These are phyloP conservation scores for Abrostola triplasia DNA, from an alignment of 2,888 invertebrate genomes.

Conservation along the genomic window DNA sequence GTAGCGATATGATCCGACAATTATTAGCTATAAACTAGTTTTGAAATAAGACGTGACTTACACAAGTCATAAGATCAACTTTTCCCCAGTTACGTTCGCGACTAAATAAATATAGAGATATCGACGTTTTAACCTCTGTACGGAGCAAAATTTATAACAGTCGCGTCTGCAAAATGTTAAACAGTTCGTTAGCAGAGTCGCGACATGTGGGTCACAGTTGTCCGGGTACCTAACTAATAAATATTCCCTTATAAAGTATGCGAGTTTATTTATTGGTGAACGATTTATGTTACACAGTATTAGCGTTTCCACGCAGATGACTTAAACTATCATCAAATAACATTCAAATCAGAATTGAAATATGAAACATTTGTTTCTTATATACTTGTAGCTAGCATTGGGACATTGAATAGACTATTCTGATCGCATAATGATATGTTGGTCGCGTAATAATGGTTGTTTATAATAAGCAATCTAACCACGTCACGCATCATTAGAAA, in stretches of 20 bases:
- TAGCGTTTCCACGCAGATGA: slow-evolving; percentile 30
- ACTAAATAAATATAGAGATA: slow-evolving; percentile 42
- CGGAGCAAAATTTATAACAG: slow-evolving; percentile 67
- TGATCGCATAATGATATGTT: slow-evolving; percentile 10
- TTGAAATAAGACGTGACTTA: slow-evolving; percentile 44
- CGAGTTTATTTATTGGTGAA: slow-evolving; percentile 42
- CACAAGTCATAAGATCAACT: slow-evolving; percentile 36
- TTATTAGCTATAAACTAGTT: slow-evolving; percentile 44
- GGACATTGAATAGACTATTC: slow-evolving; percentile 5
- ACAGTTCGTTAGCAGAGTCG: slow-evolving; percentile 68
- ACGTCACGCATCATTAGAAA: slow-evolving; percentile 39
- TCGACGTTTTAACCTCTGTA: slow-evolving; percentile 63
- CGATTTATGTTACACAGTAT: slow-evolving; percentile 37
- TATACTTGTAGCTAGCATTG: not conserved
- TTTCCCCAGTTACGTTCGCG: slow-evolving; percentile 21
- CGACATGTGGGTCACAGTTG: slow-evolving; percentile 55
- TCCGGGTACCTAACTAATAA: slow-evolving; percentile 46
- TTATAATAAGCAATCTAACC: slow-evolving; percentile 39
- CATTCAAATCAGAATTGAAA: slow-evolving; percentile 20
- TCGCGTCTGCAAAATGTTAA: slow-evolving; percentile 69
- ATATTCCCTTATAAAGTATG: slow-evolving; percentile 51
- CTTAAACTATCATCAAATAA: slow-evolving; percentile 11
- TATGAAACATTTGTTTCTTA: slow-evolving; percentile 18
- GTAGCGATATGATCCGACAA: slow-evolving; percentile 43
- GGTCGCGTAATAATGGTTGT: slow-evolving; percentile 43